Conservation (phyloP, 2,888 invertebrate species). For the Plebejus anna region DNA sequence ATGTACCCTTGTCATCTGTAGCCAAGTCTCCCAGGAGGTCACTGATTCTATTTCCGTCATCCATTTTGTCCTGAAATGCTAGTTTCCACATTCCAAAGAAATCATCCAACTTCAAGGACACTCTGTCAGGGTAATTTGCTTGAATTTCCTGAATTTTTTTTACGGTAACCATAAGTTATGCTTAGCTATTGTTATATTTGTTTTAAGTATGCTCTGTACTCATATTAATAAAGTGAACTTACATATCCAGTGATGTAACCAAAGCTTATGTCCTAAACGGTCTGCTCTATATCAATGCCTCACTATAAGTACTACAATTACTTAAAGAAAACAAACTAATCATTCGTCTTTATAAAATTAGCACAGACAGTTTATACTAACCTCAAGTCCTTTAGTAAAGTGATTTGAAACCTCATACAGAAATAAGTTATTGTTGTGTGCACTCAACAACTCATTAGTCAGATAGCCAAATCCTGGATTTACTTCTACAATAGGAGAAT, state of each 20-base stretch:
- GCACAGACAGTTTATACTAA: conserved; percentile 45
- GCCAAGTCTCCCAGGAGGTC: conserved; percentile 76
- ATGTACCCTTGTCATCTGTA: conserved; percentile 66
- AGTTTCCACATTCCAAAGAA: conserved; percentile 80
- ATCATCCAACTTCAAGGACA: conserved; percentile 74
- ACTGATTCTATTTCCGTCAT: conserved; percentile 74
- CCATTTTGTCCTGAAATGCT: conserved; percentile 79
- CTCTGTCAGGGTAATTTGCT: conserved; percentile 55
- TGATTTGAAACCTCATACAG: conserved; percentile 79
- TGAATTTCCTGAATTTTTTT: conserved; percentile 36
- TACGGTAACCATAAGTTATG: not conserved
- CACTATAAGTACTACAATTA: too few relatives aligned
- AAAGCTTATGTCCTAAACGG: too few relatives aligned
- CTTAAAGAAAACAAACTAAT: too few relatives aligned
- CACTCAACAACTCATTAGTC: conserved; percentile 78
- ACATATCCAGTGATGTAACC: too few relatives aligned
- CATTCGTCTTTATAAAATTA: too few relatives aligned
- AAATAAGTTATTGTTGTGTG: conserved; percentile 71
- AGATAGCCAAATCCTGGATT: conserved; percentile 85
- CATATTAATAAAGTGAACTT: too few relatives aligned
- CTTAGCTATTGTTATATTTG: too few relatives aligned
- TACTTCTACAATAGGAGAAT: conserved; percentile 80
- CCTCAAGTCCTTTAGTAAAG: conserved; percentile 69
- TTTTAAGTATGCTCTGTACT: too few relatives aligned
- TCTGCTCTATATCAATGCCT: too few relatives aligned